Percentiles rank a stretch among this genome's conserved stretches.
phyloP scores from a whole-genome alignment of 2,888 invertebrate species.

The Adelphocoris suturalis region DNA sequence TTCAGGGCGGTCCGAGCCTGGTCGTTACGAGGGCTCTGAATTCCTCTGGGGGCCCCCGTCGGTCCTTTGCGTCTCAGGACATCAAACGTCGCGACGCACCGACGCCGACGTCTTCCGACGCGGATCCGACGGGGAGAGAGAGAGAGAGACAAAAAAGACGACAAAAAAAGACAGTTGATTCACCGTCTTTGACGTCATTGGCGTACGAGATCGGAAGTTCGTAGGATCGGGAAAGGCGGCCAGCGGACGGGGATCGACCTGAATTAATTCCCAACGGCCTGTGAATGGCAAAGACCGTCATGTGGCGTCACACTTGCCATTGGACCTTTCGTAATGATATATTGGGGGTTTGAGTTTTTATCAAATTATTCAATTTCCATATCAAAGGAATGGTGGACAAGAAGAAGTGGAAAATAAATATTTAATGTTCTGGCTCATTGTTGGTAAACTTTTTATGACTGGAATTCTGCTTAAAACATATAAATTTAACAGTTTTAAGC shows the following conservation, averaged over 20 bases:
- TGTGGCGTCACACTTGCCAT: neutral
- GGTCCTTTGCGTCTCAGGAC: neutral
- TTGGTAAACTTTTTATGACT: too few species aligned
- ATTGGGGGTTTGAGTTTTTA: too few species aligned
- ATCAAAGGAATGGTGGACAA: too few species aligned
- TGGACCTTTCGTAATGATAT: neutral
- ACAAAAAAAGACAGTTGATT: neutral
- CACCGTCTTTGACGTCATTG: neutral
- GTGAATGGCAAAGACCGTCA: neutral
- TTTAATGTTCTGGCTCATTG: too few species aligned
- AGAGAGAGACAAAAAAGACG: neutral
- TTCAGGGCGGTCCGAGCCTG: neutral
- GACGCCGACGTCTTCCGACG: neutral
- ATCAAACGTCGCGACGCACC: neutral
- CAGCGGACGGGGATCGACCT: constrained; percentile 6
- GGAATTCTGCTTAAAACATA: too few species aligned
- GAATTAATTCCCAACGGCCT: constrained; percentile 1
- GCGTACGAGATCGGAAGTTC: constrained; percentile 25
- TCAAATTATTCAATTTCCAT: too few species aligned
- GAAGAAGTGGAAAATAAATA: too few species aligned
- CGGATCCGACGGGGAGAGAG: neutral
- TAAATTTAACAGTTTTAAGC: too few species aligned
- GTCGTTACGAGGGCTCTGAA: neutral
- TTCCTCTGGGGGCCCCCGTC: neutral
- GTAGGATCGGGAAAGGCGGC: neutral